Conservation (phyloP, 2,113 vertebrate genomes). For the Anarrhichthys ocellatus region DNA sequence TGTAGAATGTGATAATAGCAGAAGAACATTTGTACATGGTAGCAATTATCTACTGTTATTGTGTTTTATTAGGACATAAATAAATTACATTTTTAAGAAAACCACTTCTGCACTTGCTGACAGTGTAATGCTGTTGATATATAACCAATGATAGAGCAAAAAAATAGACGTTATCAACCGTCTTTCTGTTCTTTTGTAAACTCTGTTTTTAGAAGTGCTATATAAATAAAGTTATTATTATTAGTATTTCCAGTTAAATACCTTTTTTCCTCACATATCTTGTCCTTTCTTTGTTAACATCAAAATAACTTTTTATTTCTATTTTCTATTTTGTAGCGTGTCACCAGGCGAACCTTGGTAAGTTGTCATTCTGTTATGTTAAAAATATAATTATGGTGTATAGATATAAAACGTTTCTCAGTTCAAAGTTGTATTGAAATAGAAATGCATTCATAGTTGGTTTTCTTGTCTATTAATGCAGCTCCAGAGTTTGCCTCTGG, state of each 20-base stretch:
- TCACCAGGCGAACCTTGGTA: conserved; percentile 66
- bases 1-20: neutral
- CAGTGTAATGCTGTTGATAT: neutral
- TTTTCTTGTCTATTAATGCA: conserved; percentile 50
- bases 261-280: neutral
- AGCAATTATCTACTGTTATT: neutral
- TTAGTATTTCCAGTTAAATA: neutral
- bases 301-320: conserved; percentile 21
- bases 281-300: neutral
- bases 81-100: neutral
- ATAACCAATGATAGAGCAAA: neutral
- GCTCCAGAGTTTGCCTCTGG: conserved; percentile 80
- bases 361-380: conserved; percentile 31
- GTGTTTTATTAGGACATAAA: neutral
- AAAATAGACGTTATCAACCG: neutral
- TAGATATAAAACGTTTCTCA: neutral
- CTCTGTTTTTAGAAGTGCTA: too few species aligned
- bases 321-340: conserved; percentile 62
- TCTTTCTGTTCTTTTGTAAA: too few species aligned
- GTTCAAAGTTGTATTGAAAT: neutral
- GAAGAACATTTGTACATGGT: neutral
- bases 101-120: neutral
- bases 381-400: neutral
- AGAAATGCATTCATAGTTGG: neutral
- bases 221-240: too few species aligned